Conservation (phyloP, 1,140 invertebrate genomes). For the Diorhabda elongata region DNA sequence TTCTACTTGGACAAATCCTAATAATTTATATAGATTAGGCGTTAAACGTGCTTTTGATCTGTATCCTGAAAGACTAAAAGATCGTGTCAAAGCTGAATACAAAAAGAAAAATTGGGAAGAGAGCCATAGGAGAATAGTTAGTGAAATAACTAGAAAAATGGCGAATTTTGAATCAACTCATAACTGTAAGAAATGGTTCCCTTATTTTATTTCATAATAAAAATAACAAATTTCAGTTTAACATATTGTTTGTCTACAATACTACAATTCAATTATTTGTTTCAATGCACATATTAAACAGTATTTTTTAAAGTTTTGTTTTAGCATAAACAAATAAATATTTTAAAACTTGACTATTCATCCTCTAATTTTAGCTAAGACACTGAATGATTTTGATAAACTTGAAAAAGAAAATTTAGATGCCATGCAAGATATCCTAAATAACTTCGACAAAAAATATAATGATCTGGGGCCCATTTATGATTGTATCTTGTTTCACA, state of each 20-base stretch:
- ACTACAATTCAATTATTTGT: too few species aligned
- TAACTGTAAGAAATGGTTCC: conserved; percentile 2
- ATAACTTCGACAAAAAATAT: conserved; percentile 80
- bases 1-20: conserved; percentile 76
- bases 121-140: conserved; percentile 70
- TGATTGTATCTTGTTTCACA: conserved; percentile 91
- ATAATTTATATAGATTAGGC: conserved; percentile 78
- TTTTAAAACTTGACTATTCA: background rate
- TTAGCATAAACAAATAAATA: background rate
- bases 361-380: conserved; percentile 16
- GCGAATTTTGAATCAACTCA: conserved; percentile 67
- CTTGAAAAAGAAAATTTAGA: conserved; percentile 87
- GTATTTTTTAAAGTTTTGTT: background rate
- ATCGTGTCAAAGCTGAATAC: conserved; percentile 77
- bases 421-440: conserved; percentile 78
- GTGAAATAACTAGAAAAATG: conserved; percentile 70
- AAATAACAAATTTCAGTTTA: too few species aligned
- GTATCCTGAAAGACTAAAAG: conserved; percentile 78
- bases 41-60: conserved; percentile 82
- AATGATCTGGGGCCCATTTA: conserved; percentile 81
- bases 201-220: too few species aligned
- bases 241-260: too few species aligned
- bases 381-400: conserved; percentile 64
- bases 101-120: conserved; percentile 86
- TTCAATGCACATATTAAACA: too few species aligned